These are phyloP conservation scores for Mastomys coucha DNA, from an alignment of 2,113 vertebrate species.

Conservation along the genomic window DNA sequence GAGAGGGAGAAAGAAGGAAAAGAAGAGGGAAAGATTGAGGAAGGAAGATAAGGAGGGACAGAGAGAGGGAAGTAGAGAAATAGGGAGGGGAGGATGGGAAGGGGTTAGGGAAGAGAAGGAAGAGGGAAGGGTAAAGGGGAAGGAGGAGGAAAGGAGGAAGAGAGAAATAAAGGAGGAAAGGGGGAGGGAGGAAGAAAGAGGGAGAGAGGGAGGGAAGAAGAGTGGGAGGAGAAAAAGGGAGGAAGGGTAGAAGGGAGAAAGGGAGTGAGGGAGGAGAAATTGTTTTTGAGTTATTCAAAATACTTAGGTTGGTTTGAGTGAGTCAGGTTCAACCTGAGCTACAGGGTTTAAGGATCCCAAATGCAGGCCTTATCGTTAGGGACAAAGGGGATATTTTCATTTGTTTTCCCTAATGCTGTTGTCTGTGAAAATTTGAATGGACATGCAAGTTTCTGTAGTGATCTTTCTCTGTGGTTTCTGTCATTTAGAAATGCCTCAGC, in stretches of 20 bases:
- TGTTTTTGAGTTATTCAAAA: background rate
- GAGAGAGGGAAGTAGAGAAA: background rate
- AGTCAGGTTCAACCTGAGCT: background rate
- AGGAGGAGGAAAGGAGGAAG: background rate
- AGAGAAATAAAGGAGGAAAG: accelerated
- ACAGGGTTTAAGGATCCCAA: background rate
- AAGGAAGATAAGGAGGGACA: too few species aligned
- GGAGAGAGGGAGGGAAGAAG: too few species aligned
- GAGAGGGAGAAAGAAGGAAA: accelerated
- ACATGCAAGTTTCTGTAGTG: background rate
- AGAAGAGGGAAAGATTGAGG: too few species aligned
- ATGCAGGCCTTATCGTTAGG: background rate
- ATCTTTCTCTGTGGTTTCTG: background rate
- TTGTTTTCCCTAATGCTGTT: background rate
- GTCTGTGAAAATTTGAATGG: background rate
- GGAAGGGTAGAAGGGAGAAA: too few species aligned
- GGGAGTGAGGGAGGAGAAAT: background rate
- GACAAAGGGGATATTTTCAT: background rate
- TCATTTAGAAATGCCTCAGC: background rate
- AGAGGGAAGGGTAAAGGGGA: too few species aligned
- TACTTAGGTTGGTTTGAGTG: background rate
- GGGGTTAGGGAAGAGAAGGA: accelerated
- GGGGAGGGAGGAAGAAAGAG: too few species aligned
- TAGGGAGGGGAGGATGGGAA: too few species aligned
- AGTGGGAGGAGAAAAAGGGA: too few species aligned